Conservation (phyloP, 2,797 vertebrate genomes). For the Scomberomorus guttatus region DNA sequence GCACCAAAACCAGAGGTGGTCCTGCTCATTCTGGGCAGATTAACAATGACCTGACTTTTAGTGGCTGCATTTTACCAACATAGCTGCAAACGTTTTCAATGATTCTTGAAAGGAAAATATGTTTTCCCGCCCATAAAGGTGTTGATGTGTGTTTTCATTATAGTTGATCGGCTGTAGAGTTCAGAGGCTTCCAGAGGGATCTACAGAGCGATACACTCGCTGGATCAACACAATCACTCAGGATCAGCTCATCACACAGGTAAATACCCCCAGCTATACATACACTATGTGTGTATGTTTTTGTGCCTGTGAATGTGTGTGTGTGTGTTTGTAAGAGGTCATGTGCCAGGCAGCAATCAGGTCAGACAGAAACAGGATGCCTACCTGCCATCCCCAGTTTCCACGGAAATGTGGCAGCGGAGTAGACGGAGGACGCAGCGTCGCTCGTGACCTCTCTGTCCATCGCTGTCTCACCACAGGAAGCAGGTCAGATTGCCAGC, state of each 20-base stretch:
- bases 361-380: constrained; percentile 80
- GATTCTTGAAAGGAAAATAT: not conserved
- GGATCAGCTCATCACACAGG: constrained; percentile 94
- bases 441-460: constrained; percentile 50
- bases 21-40: no score
- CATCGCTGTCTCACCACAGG: constrained; percentile 55
- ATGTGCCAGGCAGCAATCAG: constrained; percentile 69
- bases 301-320: not conserved
- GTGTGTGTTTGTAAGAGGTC: constrained; percentile 58
- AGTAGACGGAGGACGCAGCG: constrained; percentile 25
- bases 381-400: constrained; percentile 74
- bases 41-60: no score
- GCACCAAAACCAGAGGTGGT: no score
- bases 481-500: constrained; percentile 59
- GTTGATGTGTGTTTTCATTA: constrained; percentile 54
- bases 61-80: not conserved
- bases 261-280: constrained; percentile 70
- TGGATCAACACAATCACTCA: constrained; percentile 92
- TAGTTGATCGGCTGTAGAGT: constrained; percentile 93
- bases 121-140: constrained; percentile 6
- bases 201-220: constrained; percentile 93
- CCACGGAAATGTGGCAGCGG: constrained; percentile 72
- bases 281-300: constrained; percentile 27
- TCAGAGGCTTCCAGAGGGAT: constrained; percentile 87
- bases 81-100: not conserved